These are phyloP conservation scores for Columbina picui DNA, from an alignment of 2,113 vertebrate species.

Conservation along the genomic window DNA sequence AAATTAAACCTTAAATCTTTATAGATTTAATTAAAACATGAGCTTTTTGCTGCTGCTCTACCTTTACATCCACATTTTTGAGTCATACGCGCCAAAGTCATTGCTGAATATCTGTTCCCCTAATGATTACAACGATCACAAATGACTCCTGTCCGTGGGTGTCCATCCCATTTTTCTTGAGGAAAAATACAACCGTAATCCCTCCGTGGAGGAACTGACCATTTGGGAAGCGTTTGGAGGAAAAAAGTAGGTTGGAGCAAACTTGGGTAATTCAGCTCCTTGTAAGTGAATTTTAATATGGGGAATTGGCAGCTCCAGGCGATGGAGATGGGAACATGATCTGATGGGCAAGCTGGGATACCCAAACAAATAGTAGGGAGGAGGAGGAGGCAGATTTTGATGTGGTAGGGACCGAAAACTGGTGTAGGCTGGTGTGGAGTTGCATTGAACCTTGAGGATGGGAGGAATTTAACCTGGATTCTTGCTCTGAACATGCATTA, in stretches of 20 bases:
- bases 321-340: accelerated
- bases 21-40: background rate
- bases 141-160: background rate
- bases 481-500: accelerated
- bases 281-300: background rate
- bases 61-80: background rate
- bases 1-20: too few relatives aligned
- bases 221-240: background rate
- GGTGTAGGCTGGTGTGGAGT: background rate
- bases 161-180: background rate
- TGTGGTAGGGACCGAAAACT: background rate
- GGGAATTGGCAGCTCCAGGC: background rate
- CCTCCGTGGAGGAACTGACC: accelerated
- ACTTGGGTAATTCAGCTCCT: background rate
- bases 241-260: background rate
- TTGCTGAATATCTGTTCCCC: background rate
- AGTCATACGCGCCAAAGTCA: accelerated
- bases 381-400: background rate
- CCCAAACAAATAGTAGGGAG: background rate
- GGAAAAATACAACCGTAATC: background rate
- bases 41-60: background rate
- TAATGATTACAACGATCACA: too few relatives aligned
- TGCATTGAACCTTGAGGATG: background rate
- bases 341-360: background rate
- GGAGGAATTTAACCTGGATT: background rate